phyloP scores from a whole-genome alignment of 2,888 invertebrate genomes.

The Sphaerophoria rueppellii region DNA sequence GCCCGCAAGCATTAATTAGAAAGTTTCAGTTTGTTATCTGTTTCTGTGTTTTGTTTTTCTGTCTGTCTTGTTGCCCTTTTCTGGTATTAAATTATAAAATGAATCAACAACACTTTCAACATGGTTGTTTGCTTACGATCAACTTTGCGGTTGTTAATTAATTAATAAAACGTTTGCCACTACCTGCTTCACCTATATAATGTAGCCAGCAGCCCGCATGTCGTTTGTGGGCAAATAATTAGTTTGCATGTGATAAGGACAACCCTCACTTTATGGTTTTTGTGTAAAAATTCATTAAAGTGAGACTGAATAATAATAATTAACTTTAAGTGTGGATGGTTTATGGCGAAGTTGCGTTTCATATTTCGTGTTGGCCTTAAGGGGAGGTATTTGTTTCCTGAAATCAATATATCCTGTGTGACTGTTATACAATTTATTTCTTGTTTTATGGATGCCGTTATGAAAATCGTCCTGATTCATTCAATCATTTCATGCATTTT shows the following conservation, averaged over 20 bases:
- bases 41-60: neutral
- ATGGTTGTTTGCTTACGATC: neutral
- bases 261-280: neutral
- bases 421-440: no score
- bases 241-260: constrained; percentile 13
- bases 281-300: neutral
- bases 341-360: neutral
- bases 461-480: no score
- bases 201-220: neutral
- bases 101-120: constrained; percentile 4
- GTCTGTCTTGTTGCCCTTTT: neutral
- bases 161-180: constrained; percentile 33
- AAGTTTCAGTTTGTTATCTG: constrained; percentile 19
- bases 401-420: no score
- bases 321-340: constrained; percentile 14
- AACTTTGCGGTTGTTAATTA: constrained; percentile 38
- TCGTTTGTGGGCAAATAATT: neutral
- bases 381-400: no score
- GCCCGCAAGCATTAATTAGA: constrained; percentile 46
- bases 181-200: neutral
- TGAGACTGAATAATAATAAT: constrained; percentile 24
- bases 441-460: no score
- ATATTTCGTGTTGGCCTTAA: neutral
- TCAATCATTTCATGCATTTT: no score
- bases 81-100: neutral